Conservation (phyloP, 2,113 vertebrate species). For the Micromys minutus region DNA sequence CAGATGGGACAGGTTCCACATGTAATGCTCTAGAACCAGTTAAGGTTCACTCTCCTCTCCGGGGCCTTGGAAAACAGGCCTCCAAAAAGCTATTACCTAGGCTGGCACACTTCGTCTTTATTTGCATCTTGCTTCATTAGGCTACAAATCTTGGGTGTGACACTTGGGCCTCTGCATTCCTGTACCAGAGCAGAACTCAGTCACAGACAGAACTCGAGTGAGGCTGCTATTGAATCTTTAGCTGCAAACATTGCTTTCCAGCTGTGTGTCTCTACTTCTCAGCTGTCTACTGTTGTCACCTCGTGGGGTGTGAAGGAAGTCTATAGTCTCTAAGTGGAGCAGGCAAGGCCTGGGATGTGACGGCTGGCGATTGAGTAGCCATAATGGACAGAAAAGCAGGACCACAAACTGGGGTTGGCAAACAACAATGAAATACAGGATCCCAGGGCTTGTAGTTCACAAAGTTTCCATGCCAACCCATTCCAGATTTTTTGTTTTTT, state of each 20-base stretch:
- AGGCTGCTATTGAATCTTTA: slow-evolving; percentile 3
- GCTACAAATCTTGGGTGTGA: neutral
- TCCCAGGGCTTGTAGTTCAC: neutral
- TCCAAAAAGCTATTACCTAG: neutral
- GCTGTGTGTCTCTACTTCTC: neutral
- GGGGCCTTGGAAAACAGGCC: neutral
- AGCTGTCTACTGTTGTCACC: neutral
- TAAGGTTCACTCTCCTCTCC: slow-evolving; percentile 22
- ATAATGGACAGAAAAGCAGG: neutral
- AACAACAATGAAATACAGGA: neutral
- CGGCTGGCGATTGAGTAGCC: neutral
- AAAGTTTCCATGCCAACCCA: neutral
- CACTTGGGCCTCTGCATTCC: neutral
- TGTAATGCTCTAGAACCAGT: neutral
- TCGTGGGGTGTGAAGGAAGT: neutral
- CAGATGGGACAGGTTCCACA: neutral
- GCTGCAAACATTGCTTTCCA: neutral
- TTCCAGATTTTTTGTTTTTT: neutral
- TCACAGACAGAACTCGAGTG: neutral
- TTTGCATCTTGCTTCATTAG: neutral
- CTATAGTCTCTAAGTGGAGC: neutral
- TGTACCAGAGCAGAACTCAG: neutral
- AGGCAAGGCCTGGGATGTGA: neutral
- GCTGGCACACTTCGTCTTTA: slow-evolving; percentile 20
- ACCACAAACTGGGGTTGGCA: neutral